Evolutionary conservation across 2,888 invertebrate species (phyloP).

Genomic region (Gasteruption jaculator): DNA sequence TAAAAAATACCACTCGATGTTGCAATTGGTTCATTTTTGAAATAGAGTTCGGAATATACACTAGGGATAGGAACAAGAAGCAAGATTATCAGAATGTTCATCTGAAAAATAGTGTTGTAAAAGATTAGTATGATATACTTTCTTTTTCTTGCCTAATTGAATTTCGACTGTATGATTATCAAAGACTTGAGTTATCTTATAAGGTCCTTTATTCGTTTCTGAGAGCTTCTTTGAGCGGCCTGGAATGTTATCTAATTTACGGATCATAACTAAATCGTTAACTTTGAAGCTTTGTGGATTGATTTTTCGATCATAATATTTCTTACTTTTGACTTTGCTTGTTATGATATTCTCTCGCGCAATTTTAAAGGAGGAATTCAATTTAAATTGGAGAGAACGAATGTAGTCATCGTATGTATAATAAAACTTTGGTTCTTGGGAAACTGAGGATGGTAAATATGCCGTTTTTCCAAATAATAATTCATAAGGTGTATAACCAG

Average conservation of each 20-base stretch:
- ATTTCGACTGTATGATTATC: constrained; percentile 12
- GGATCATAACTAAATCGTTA: constrained; percentile 17
- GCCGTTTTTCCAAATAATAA: constrained; percentile 40
- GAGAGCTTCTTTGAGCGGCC: constrained; percentile 12
- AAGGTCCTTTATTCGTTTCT: constrained; percentile 18
- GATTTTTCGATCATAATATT: constrained; percentile 20
- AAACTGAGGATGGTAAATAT: constrained; percentile 30
- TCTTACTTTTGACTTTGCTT: constrained; percentile 33
- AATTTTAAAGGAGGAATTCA: constrained; percentile 26
- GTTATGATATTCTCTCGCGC: constrained; percentile 28
- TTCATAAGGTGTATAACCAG: constrained; percentile 38
- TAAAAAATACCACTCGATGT: constrained; percentile 13
- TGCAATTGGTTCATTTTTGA: constrained; percentile 7
- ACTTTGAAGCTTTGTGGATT: constrained; percentile 15
- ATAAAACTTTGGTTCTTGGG: constrained; percentile 17
- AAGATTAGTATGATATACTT: constrained; percentile 14
- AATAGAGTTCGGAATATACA: background rate
- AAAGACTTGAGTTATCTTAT: constrained; percentile 16
- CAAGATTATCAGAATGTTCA: constrained; percentile 1
- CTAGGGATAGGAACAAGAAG: constrained; percentile 1
- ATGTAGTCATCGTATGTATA: constrained; percentile 28
- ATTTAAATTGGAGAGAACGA: constrained; percentile 27
- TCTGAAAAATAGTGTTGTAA: constrained; percentile 11
- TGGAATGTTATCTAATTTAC: constrained; percentile 10
- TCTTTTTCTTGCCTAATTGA: constrained; percentile 13